phyloP scores from a whole-genome alignment of 2,113 vertebrate genomes.

The Calidris pygmaea region DNA sequence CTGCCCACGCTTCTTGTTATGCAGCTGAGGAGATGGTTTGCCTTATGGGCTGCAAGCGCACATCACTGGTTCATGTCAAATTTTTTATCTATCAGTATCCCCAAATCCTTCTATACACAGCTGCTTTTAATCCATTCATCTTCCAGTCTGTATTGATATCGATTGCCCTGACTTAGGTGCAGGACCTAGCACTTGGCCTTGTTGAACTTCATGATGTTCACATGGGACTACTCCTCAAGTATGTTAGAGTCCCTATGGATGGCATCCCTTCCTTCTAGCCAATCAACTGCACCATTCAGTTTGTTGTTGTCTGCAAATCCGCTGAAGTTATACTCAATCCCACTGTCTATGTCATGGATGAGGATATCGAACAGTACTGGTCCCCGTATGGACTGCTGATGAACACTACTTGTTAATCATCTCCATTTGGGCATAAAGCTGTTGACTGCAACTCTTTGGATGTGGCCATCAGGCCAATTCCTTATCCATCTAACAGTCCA shows the following conservation, averaged over 20 bases:
- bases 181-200: background rate
- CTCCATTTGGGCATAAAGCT: background rate
- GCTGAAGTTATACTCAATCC: background rate
- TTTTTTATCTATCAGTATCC: background rate
- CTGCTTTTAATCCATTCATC: background rate
- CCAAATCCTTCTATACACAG: background rate
- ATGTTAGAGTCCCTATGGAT: background rate
- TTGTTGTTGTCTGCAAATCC: background rate
- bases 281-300: background rate
- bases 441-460: background rate
- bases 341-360: background rate
- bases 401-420: background rate
- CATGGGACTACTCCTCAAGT: background rate
- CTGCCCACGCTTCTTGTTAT: rapidly evolving
- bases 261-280: background rate
- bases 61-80: rapidly evolving
- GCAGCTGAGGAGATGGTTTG: background rate
- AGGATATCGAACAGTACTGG: background rate
- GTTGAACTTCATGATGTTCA: background rate
- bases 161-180: background rate
- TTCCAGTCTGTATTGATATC: background rate
- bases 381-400: background rate
- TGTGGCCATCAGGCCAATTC: background rate
- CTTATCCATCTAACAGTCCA: background rate
- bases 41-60: background rate